Conservation (phyloP, 1,140 invertebrate genomes). For the Rhizoglyphus robini region DNA sequence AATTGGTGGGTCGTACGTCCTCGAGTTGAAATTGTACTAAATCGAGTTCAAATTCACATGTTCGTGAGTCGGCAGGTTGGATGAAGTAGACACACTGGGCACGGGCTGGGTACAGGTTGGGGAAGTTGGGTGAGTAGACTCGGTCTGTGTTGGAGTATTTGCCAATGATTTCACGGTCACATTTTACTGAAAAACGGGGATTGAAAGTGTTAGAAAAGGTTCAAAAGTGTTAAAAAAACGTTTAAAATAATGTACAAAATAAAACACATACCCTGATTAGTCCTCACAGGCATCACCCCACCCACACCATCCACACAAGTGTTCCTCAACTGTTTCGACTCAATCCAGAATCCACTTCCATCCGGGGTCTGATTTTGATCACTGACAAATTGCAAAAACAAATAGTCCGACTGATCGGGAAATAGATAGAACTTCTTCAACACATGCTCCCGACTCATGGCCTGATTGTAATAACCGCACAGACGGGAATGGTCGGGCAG, state of each 20-base stretch:
- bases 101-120: conserved; percentile 1
- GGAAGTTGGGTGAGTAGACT: conserved; percentile 12
- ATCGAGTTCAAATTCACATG: conserved; percentile 24
- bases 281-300: not conserved
- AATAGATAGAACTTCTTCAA: conserved; percentile 22
- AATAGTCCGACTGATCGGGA: conserved; percentile 18
- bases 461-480: conserved; percentile 18
- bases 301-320: conserved; percentile 22
- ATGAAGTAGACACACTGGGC: conserved; percentile 21
- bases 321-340: conserved; percentile 24
- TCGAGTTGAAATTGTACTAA: conserved; percentile 27
- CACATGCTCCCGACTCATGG: conserved; percentile 14
- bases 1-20: conserved; percentile 4
- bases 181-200: conserved; percentile 9
- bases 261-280: not conserved
- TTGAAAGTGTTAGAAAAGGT: not conserved
- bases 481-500: conserved; percentile 23
- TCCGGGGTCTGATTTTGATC: conserved; percentile 22
- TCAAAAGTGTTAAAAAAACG: too few species aligned
- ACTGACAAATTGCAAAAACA: conserved; percentile 24
- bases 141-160: not conserved
- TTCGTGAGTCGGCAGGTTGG: not conserved
- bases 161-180: conserved; percentile 12
- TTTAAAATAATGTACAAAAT: not conserved
- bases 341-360: conserved; percentile 26